These are phyloP conservation scores for Odontamblyopus rebecca DNA, from an alignment of 2,797 vertebrate genomes.

Conservation along the genomic window DNA sequence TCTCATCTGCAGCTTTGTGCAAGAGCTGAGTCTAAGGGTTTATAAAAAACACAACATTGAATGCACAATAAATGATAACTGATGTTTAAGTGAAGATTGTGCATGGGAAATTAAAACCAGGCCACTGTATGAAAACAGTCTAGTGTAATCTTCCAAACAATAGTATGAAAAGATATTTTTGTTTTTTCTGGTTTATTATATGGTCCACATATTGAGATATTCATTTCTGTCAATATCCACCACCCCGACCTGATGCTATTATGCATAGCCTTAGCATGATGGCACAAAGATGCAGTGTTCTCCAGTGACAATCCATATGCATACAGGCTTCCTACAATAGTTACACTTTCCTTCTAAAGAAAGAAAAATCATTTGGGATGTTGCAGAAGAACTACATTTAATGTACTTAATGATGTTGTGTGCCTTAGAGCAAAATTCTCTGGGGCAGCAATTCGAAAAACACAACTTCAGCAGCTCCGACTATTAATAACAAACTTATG, in stretches of 20 bases:
- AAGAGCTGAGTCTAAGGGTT: slow-evolving; percentile 6
- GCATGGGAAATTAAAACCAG: not conserved
- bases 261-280: too few species aligned
- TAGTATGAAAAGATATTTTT: too few species aligned
- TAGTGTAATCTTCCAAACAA: too few species aligned
- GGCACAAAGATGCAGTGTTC: not conserved
- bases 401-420: not conserved
- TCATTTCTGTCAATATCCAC: too few species aligned
- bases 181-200: too few species aligned
- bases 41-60: not conserved
- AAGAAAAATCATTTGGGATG: not conserved
- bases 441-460: too few species aligned
- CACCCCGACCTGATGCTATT: too few species aligned
- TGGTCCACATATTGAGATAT: too few species aligned
- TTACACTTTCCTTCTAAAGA: not conserved
- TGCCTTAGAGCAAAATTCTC: not conserved
- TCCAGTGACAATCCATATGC: not conserved
- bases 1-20: slow-evolving; percentile 27
- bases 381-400: not conserved
- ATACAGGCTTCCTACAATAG: not conserved
- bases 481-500: not conserved
- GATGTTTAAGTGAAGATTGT: not conserved
- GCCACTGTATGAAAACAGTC: too few species aligned
- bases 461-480: not conserved
- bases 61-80: not conserved